Conservation (phyloP, 2,888 invertebrate genomes). For the Ornithoptera priamus region DNA sequence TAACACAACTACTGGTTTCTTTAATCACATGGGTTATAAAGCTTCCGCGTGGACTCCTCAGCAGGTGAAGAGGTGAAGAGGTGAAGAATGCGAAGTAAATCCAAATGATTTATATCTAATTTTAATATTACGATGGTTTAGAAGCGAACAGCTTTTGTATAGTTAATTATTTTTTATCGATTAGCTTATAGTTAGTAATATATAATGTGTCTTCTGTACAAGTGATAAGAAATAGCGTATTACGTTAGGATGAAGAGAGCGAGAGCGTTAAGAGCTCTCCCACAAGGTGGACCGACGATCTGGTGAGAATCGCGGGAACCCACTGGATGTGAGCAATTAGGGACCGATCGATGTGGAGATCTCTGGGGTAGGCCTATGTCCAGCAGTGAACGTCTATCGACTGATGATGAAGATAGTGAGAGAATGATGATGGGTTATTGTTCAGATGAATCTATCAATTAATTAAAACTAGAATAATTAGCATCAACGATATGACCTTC, state of each 20-base stretch:
- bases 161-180: constrained; percentile 23
- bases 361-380: no score
- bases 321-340: no score
- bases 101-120: constrained; percentile 21
- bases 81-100: constrained; percentile 19
- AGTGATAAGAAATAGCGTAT: constrained; percentile 14
- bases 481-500: no score
- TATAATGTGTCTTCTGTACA: constrained; percentile 1
- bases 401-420: no score
- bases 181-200: background rate
- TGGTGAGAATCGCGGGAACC: no score
- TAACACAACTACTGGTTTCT: background rate
- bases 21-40: background rate
- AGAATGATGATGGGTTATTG: no score
- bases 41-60: background rate
- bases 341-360: no score
- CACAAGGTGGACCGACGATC: no score
- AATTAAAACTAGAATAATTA: no score
- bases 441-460: no score
- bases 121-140: constrained; percentile 20
- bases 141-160: background rate
- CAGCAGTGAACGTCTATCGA: no score
- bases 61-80: constrained; percentile 23
- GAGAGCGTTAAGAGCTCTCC: no score
- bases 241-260: background rate